These are phyloP conservation scores for Todiramphus chloris DNA, from an alignment of 2,113 vertebrate genomes.

Conservation along the genomic window DNA sequence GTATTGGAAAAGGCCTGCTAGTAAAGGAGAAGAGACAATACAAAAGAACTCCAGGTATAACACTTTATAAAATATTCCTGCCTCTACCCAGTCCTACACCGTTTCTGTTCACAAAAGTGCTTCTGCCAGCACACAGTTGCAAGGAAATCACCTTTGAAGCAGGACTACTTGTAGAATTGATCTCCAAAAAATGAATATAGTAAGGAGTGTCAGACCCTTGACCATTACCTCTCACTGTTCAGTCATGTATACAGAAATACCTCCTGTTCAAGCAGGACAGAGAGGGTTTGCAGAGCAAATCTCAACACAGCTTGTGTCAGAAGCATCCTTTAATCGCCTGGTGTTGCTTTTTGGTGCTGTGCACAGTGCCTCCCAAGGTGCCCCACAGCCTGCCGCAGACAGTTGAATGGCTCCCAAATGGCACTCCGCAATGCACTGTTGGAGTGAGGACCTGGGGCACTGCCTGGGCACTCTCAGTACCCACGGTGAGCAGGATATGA, in stretches of 20 bases:
- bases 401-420: neutral
- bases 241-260: neutral
- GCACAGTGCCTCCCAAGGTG: neutral
- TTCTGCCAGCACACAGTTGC: neutral
- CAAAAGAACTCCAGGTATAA: neutral
- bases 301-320: neutral
- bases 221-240: neutral
- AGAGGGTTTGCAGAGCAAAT: neutral
- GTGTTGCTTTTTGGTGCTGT: neutral
- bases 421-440: accelerated
- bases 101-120: neutral
- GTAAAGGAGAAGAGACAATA: neutral
- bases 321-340: neutral
- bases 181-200: neutral
- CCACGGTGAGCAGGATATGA: neutral
- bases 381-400: neutral
- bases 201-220: neutral
- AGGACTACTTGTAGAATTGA: neutral
- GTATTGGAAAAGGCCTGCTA: neutral
- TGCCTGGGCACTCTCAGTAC: neutral
- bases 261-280: neutral
- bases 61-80: neutral
- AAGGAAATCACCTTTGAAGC: neutral
- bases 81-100: neutral
- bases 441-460: neutral